phyloP scores from a whole-genome alignment of 2,113 vertebrate genomes.

The Stigmatopora nigra region DNA sequence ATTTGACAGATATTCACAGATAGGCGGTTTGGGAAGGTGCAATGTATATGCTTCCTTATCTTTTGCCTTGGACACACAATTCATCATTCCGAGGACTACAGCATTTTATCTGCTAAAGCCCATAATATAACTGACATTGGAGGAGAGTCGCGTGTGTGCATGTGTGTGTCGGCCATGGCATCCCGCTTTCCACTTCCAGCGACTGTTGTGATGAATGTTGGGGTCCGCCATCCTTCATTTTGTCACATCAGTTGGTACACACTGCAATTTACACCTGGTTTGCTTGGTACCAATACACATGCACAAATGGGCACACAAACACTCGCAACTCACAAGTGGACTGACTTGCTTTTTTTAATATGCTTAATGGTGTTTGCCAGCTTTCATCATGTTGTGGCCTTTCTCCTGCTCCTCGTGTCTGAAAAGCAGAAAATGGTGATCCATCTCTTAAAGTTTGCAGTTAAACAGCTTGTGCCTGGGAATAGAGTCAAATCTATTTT shows the following conservation, averaged over 20 bases:
- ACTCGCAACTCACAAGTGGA: slow-evolving; percentile 17
- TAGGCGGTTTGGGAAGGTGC: slow-evolving; percentile 45
- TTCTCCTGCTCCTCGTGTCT: slow-evolving; percentile 8
- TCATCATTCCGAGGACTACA: slow-evolving; percentile 79
- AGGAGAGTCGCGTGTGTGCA: slow-evolving; percentile 45
- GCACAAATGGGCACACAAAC: slow-evolving; percentile 23
- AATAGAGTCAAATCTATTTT: slow-evolving; percentile 3
- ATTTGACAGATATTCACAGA: slow-evolving; percentile 7
- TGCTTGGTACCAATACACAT: slow-evolving; percentile 13
- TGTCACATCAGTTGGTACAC: slow-evolving; percentile 50
- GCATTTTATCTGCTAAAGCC: slow-evolving; percentile 76
- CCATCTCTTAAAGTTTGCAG: slow-evolving; percentile 1
- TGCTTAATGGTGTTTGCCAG: background rate
- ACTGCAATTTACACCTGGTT: slow-evolving; percentile 29
- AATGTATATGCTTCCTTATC: slow-evolving; percentile 72
- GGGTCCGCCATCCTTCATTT: slow-evolving; percentile 53
- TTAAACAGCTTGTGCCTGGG: background rate
- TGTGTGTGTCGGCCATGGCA: slow-evolving; percentile 13
- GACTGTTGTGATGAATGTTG: slow-evolving; percentile 48
- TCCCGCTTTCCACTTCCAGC: slow-evolving; percentile 34
- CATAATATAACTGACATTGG: slow-evolving; percentile 79
- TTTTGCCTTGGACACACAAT: slow-evolving; percentile 72
- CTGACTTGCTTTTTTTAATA: slow-evolving; percentile 30
- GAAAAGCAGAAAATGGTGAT: slow-evolving; percentile 7
- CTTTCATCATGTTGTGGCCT: slow-evolving; percentile 21